Evolutionary conservation across 2,888 invertebrate species (phyloP).

Genomic region (Pyrochroa serraticornis): DNA sequence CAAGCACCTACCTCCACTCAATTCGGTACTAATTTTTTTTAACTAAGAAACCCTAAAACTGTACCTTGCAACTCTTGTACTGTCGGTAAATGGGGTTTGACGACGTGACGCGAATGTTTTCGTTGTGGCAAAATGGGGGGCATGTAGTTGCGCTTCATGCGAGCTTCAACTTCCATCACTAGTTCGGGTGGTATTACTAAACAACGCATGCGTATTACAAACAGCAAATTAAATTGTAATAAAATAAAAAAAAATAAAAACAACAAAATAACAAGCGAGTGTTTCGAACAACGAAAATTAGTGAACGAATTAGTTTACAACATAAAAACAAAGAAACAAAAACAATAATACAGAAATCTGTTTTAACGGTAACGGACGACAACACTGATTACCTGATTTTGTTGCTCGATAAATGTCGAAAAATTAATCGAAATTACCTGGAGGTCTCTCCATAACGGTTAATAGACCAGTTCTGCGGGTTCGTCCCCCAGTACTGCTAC

Average conservation of each 20-base stretch:
- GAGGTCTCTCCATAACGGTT: conserved; percentile 85
- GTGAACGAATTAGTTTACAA: conserved; percentile 1
- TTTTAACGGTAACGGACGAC: neutral
- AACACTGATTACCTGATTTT: neutral
- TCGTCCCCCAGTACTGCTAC: conserved; percentile 54
- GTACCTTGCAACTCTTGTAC: conserved; percentile 79
- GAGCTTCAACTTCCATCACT: conserved; percentile 86
- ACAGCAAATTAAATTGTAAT: conserved; percentile 36
- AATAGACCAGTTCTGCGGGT: conserved; percentile 82
- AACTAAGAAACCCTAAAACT: conserved; percentile 45
- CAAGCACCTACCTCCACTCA: neutral
- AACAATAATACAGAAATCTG: conserved; percentile 13
- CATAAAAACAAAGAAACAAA: conserved; percentile 23
- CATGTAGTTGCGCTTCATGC: conserved; percentile 80
- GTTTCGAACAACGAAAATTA: conserved; percentile 11
- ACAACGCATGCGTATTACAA: too few species aligned
- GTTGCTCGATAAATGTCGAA: neutral
- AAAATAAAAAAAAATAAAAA: conserved; percentile 42
- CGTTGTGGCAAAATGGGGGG: conserved; percentile 66
- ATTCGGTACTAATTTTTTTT: neutral
- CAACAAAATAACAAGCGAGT: conserved; percentile 14
- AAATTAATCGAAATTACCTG: conserved; percentile 66
- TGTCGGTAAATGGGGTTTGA: conserved; percentile 65
- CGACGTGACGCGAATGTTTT: conserved; percentile 65
- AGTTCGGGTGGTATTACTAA: conserved; percentile 88